Base-by-base conservation (phyloP, 2,113 vertebrate species). In the Catharus fuscescens region DNA sequence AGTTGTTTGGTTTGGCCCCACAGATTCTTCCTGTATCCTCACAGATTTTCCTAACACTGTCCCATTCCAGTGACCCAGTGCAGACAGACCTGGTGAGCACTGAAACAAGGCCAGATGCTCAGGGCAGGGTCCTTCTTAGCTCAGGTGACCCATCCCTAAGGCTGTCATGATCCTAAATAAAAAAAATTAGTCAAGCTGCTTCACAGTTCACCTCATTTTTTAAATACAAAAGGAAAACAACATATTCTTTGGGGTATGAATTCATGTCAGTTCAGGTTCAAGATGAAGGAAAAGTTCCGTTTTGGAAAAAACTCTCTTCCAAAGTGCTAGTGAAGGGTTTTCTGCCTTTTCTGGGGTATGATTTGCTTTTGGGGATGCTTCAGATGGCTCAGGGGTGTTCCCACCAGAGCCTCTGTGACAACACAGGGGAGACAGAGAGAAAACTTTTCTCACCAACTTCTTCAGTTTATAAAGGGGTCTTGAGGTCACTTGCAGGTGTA, bases 11-110 rank as follows among this genome's bases (percentile, higher is more conserved):
- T 56, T 48, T 15, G 6, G 21, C 47, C 53, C 64, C 12, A 40
- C 32, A 7, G 36, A 21, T 40, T 48, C 45, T 45, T 20, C 15
- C 54, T 62, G 28, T 38, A 42, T 42, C 29, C 23, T 52, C 59
- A n/a, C 44, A 23, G 31, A 5, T 23, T 19, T 4, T 32, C 59
- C 38, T 28, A 2, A 34, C 8, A 6, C 32, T 16, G 57, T 60
- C 44, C 48, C 6, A 1, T 59, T 18, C 23, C 0, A 0, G 18
- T 40, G 65, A 25, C 12, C 8, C 0, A 3, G 65, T 10, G 16
- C 32, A 19, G 28, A 3, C 59, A 34, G 59, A 25, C 20, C 25
- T 0, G 4, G 29, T 8, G 54, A 36, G 9, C 18, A 17, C 61
- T 4, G 1, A 36, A 69, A 44, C 28, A 5, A 47, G 36, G n/a